Evolutionary conservation across 2,797 vertebrate genomes (phyloP), one percentile per base, ranked within the genome.

Genomic region (Diceros bicornis): DNA sequence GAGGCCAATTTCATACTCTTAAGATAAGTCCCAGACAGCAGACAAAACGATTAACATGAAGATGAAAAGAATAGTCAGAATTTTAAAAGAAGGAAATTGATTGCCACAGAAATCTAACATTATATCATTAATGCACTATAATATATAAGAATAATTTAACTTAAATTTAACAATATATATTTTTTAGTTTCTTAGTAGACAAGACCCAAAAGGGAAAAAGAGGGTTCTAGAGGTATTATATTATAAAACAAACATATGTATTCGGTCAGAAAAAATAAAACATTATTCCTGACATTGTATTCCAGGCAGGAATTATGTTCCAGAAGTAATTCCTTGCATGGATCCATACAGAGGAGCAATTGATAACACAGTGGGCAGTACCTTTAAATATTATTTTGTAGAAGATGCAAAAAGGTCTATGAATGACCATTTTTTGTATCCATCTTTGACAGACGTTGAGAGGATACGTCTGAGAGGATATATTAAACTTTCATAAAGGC

Each of bases 41-140:
- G 61, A 82, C 23, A 84, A 75, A 79, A 13, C 29, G 78, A 37
- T 59, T 94, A 66, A 77, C 55, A 77, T 34, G 68, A 94, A 86
- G 27, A 62, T 52, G 32, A 75, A 88, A 88, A 18, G n/a, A 75
- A 75, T 23, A 29, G 44, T 59, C 68, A 86, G 18, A 78, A 85
- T 74, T 96, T 93, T 84, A 93, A 68, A 7, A 66, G 44, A 87
- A 75, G 41, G 84, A 94, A 44, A 92, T 21, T 21, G 74, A 52
- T 82, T 77, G 13, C 77, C 41, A 69, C 4, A 71, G 13, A 87
- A 93, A 88, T 84, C 71, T 88, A 86, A 55, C 61, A 25, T 44
- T 47, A 10, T 62, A 66, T 79, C 2, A 55, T 52, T 59, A 59
- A 44, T 66, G 7, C 61, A 91, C 75, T 50, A 50, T 68, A 94